A percentile compares a stretch with the other conserved stretches of the same genome.
Conservation (phyloP, 2,113 vertebrate species). For the Eptesicus fuscus region DNA sequence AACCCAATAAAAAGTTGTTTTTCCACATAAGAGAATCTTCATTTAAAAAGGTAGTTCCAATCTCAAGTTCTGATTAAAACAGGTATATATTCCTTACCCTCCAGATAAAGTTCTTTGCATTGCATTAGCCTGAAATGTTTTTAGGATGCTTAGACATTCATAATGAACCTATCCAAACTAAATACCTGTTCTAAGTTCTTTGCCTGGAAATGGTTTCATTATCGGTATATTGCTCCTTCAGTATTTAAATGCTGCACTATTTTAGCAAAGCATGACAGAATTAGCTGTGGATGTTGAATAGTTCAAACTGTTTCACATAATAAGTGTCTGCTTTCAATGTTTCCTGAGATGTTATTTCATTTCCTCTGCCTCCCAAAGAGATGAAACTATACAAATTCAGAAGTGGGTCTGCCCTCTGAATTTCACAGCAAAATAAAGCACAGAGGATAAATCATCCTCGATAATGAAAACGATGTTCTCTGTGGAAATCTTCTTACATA, state of each 20-base stretch:
- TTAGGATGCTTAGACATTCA: constrained; percentile 40
- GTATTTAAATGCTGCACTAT: constrained; percentile 52
- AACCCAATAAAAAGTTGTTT: background rate
- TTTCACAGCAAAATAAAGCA: constrained; percentile 47
- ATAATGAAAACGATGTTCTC: constrained; percentile 45
- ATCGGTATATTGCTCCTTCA: constrained; percentile 48
- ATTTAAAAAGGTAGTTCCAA: background rate
- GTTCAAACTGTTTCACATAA: constrained; percentile 37
- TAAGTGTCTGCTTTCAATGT: background rate
- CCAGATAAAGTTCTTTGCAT: background rate
- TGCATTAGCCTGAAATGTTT: constrained; percentile 44
- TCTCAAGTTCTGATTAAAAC: constrained; percentile 43
- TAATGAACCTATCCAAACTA: constrained; percentile 52
- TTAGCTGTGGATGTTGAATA: constrained; percentile 41
- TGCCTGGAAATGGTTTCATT: constrained; percentile 67
- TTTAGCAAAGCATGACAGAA: constrained; percentile 53
- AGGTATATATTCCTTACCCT: background rate
- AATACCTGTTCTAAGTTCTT: constrained; percentile 58
- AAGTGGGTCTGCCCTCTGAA: constrained; percentile 17
- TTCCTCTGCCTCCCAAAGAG: constrained; percentile 3
- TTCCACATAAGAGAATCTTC: background rate
- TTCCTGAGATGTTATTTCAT: constrained; percentile 38
- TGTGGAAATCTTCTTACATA: constrained; percentile 24
- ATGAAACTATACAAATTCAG: constrained; percentile 25
- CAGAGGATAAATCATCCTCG: background rate